These are phyloP conservation scores for Sussaba pulchella DNA, from an alignment of 2,888 invertebrate genomes.

Conservation along the genomic window DNA sequence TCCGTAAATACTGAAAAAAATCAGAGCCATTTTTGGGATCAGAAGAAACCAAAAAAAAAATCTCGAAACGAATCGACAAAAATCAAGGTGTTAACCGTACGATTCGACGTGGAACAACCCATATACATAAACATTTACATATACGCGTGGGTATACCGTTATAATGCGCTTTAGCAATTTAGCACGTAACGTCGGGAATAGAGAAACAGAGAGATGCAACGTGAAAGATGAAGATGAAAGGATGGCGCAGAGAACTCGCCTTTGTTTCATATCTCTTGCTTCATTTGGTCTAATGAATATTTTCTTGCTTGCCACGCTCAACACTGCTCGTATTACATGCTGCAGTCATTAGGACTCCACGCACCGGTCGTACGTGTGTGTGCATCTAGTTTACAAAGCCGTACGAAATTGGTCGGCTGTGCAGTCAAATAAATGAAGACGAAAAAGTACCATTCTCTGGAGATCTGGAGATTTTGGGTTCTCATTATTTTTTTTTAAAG, in stretches of 20 bases:
- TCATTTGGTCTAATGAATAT: conserved; percentile 65
- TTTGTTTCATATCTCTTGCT: conserved; percentile 53
- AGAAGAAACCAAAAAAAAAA: too few relatives aligned
- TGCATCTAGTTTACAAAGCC: background rate
- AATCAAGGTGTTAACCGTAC: too few relatives aligned
- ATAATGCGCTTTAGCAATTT: conserved; percentile 62
- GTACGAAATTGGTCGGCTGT: conserved; percentile 47
- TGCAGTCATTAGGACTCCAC: conserved; percentile 17
- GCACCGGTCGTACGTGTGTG: background rate
- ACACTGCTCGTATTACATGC: conserved; percentile 4
- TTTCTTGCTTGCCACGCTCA: conserved; percentile 47
- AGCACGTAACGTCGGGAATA: conserved; percentile 31
- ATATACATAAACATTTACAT: background rate
- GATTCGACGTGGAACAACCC: too few relatives aligned
- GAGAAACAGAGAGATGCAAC: conserved; percentile 33
- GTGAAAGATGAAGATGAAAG: conserved; percentile 47
- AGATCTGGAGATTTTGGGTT: background rate
- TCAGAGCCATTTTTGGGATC: too few relatives aligned
- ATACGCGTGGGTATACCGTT: conserved; percentile 39
- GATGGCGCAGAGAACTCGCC: conserved; percentile 24
- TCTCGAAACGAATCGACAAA: too few relatives aligned
- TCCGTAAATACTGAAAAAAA: too few relatives aligned
- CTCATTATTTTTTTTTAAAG: too few relatives aligned
- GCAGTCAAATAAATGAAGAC: conserved; percentile 21
- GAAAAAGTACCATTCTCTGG: too few relatives aligned